Evolutionary conservation across 92 coral and sea anemone genomes (phyloP).

Genomic region (Bergia puertoricense): DNA sequence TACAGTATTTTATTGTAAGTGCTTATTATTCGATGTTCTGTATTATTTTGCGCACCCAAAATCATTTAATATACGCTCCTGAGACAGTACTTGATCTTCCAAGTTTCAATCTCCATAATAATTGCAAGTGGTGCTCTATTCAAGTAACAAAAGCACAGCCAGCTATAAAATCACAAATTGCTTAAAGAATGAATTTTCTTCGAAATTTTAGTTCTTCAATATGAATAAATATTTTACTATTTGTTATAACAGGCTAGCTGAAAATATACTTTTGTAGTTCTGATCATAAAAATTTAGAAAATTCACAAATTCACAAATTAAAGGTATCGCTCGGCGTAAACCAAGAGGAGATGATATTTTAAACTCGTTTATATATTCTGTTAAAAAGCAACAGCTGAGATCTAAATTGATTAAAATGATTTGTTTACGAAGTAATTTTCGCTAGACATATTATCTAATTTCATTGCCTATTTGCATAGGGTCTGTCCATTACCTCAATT

Average conservation of each 20-base stretch:
- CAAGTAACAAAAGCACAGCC: not conserved
- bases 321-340: not conserved
- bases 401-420: conserved; percentile 26
- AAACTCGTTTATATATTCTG: not conserved
- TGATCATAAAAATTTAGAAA: not conserved
- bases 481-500: conserved; percentile 19
- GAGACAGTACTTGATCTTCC: too few species aligned
- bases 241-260: not conserved
- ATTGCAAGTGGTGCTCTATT: not conserved
- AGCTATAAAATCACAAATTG: not conserved
- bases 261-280: not conserved
- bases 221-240: not conserved
- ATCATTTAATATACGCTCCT: too few species aligned
- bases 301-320: not conserved
- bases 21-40: too few species aligned
- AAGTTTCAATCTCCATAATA: not conserved
- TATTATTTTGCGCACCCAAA: too few species aligned
- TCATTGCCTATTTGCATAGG: not conserved
- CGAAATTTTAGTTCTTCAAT: not conserved
- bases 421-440: conserved; percentile 26
- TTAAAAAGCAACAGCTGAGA: not conserved
- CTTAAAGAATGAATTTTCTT: too few species aligned
- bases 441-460: not conserved
- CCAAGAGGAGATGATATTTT: not conserved
- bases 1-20: too few species aligned